A percentile compares a stretch with the other conserved stretches of the same genome.
Conservation (phyloP, 2,113 vertebrate species). For the Eupsittula cactorum region DNA sequence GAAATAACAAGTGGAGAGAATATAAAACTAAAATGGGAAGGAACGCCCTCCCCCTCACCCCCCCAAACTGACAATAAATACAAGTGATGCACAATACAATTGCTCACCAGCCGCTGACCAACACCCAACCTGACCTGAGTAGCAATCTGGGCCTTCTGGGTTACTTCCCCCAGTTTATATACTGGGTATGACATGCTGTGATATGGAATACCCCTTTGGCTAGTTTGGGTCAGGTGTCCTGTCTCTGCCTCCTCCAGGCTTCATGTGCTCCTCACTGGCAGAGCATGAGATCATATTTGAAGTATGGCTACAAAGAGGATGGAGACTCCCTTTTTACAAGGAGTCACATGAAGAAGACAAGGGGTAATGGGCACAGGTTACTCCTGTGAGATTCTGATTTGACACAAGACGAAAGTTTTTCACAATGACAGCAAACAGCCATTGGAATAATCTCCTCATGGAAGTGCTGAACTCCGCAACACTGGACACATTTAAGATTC, state of each 20-base stretch:
- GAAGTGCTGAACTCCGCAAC: not conserved
- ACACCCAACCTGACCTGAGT: not conserved
- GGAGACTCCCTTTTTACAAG: not conserved
- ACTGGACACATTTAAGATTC: not conserved
- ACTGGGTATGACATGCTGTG: not conserved
- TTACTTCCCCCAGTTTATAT: not conserved
- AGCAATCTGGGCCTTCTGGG: not conserved
- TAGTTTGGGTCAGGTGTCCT: not conserved
- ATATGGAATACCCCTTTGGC: not conserved
- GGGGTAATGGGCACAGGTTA: not conserved
- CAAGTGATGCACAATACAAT: not conserved
- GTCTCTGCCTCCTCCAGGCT: not conserved
- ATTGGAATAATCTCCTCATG: not conserved
- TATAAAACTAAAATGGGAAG: not conserved
- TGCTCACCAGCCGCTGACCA: not conserved
- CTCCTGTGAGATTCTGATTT: not conserved
- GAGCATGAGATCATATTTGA: not conserved
- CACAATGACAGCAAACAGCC: not conserved
- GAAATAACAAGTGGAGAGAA: not conserved
- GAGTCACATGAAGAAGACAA: not conserved
- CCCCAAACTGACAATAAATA: not conserved
- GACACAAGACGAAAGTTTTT: not conserved
- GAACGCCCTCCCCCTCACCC: too few species aligned
- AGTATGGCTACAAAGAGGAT: not conserved
- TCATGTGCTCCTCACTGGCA: not conserved